Base-by-base conservation (phyloP, 2,888 invertebrate species). In the Macaria notata region DNA sequence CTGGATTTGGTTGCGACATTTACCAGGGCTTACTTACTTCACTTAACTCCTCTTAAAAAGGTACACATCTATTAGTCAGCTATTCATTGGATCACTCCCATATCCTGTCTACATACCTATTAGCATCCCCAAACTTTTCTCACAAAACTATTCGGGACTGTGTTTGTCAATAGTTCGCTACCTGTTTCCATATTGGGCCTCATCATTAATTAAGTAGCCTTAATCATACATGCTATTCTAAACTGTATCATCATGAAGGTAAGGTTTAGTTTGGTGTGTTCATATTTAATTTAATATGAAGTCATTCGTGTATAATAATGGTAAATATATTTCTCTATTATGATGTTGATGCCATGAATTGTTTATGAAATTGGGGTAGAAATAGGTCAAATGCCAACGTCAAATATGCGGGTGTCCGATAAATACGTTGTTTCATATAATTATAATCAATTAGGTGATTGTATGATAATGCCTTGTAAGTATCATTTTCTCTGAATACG, bases 151-250 rank as follows among this genome's bases (percentile, higher is more conserved):
- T 31, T 29, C 9, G 9, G 19, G 31, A 39, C 39, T 56, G 43
- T 56, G 47, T 56, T 44, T 57, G 45, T 57, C 52, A 57, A 52
- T 56, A 56, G 51, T 42, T 31, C 56, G 47, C 51, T 56, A 56
- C 56, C 56, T 56, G 56, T 56, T 43, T 44, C 38, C 51, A 48
- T 52, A 56, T 56, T 56, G 45, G 30, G 31, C 31, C 47, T 49
- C 45, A 52, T 41, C 39, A 41, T 9, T 48, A 48, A 49, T 48
- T 45, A 51, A 51, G 51, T 44, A 7, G 31, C 29, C 38, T 33
- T 19, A 19, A 19, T 2, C 44, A 43, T 39, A 33, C 54, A 43
- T 29, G n/a, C 44, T 8, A 48, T n/a, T 4, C 6, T 29, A 5
- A 33, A 45, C 56, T 19, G 39, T 48, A 39, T 3, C 9, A 3